These are phyloP conservation scores for Leptopilina boulardi DNA, from an alignment of 1,140 invertebrate genomes.

Conservation along the genomic window DNA sequence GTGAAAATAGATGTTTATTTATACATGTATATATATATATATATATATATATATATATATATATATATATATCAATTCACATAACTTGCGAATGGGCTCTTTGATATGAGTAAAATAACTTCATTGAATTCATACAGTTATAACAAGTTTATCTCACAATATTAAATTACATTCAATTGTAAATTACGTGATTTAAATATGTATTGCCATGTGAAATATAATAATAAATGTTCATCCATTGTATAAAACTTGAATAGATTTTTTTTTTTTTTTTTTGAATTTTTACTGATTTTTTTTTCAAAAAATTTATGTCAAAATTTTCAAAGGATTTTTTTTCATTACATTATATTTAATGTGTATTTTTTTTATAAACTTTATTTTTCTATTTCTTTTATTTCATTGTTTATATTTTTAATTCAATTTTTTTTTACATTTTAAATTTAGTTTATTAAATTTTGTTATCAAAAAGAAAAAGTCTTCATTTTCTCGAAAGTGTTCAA, in stretches of 20 bases:
- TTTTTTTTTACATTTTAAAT: too few species aligned
- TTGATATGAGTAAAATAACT: constrained; percentile 1
- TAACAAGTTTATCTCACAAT: background rate
- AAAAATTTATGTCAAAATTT: too few species aligned
- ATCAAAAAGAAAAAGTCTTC: background rate
- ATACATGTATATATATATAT: too few species aligned
- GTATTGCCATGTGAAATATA: background rate
- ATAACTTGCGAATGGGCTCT: background rate
- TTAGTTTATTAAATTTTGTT: too few species aligned
- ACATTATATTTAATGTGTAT: too few species aligned
- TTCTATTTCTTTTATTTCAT: too few species aligned
- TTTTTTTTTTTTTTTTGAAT: background rate
- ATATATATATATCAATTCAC: background rate
- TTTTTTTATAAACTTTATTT: too few species aligned
- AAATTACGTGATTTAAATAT: constrained; percentile 11
- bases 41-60: background rate
- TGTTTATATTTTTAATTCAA: too few species aligned
- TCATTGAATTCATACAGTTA: background rate
- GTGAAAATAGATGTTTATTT: background rate
- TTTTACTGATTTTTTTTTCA: too few species aligned
- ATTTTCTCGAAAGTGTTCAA: background rate
- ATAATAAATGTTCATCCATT: background rate
- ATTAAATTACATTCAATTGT: constrained; percentile 18
- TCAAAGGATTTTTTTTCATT: too few species aligned
- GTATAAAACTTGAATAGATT: background rate